phyloP scores from a whole-genome alignment of 2,113 vertebrate genomes.

The Trogon melanurus region DNA sequence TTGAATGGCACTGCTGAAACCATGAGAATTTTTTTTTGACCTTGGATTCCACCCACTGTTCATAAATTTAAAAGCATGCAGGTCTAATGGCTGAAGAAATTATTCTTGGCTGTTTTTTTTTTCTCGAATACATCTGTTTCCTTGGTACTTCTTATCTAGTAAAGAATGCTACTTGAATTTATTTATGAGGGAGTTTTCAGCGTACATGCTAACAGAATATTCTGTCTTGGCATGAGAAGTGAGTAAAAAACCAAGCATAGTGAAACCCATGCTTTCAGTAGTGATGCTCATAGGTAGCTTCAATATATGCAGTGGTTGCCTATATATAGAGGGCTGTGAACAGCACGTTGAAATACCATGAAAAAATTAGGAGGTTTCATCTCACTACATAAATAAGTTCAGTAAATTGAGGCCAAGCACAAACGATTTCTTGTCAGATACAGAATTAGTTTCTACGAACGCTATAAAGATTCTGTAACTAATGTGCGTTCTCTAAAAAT shows the following conservation, averaged over 20 bases:
- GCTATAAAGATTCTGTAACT: neutral
- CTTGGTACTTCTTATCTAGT: neutral
- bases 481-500: neutral
- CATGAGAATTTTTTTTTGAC: neutral
- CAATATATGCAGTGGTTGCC: neutral
- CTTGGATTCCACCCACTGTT: neutral
- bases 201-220: neutral
- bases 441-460: neutral
- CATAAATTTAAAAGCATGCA: neutral
- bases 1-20: neutral
- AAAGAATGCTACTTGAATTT: neutral
- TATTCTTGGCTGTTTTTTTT: neutral
- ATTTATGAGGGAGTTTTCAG: neutral
- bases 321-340: neutral
- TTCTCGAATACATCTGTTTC: neutral
- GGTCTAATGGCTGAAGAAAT: neutral
- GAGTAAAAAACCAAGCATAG: neutral
- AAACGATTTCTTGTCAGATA: neutral
- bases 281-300: neutral
- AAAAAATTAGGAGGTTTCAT: neutral
- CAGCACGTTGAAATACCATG: neutral
- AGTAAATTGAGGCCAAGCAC: neutral
- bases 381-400: neutral
- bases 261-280: neutral
- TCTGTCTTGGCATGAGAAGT: neutral